A percentile compares a stretch with the other conserved stretches of the same genome.
Evolutionary conservation across 2,797 vertebrate genomes (phyloP).

Genomic region (Bucorvus abyssinicus): DNA sequence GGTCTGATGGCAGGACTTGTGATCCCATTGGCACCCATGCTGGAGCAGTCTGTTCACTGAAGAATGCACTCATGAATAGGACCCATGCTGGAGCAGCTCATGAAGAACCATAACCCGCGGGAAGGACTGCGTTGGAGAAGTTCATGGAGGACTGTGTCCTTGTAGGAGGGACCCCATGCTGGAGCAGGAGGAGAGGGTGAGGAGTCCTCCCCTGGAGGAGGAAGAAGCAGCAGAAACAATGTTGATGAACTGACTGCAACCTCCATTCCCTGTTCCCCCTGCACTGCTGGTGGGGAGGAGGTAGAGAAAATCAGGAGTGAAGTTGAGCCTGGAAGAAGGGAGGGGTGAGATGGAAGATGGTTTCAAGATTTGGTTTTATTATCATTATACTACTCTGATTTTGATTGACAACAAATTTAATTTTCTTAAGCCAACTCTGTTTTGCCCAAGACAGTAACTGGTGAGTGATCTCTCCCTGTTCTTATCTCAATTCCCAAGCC

Average conservation of each 20-base stretch:
- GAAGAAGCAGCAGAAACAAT: not conserved
- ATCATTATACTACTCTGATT: not conserved
- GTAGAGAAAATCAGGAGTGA: not conserved
- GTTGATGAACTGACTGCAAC: accelerated
- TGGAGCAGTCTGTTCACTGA: not conserved
- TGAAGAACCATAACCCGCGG: not conserved
- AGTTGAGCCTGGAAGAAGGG: not conserved
- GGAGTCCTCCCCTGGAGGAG: not conserved
- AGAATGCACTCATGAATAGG: not conserved
- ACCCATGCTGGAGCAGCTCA: accelerated
- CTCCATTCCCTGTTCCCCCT: not conserved
- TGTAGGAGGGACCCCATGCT: accelerated
- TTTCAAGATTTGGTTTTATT: not conserved
- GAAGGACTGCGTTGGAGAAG: not conserved
- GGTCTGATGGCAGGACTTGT: not conserved
- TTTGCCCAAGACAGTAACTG: accelerated
- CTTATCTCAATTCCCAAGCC: not conserved
- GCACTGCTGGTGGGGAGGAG: accelerated
- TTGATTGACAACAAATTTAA: not conserved
- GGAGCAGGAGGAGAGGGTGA: not conserved
- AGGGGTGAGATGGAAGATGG: not conserved
- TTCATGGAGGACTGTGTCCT: accelerated
- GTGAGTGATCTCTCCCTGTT: not conserved
- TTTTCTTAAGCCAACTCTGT: accelerated
- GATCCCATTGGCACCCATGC: accelerated